Evolutionary conservation across 2,113 vertebrate species (phyloP).

Genomic region (Ibidorhyncha struthersii): DNA sequence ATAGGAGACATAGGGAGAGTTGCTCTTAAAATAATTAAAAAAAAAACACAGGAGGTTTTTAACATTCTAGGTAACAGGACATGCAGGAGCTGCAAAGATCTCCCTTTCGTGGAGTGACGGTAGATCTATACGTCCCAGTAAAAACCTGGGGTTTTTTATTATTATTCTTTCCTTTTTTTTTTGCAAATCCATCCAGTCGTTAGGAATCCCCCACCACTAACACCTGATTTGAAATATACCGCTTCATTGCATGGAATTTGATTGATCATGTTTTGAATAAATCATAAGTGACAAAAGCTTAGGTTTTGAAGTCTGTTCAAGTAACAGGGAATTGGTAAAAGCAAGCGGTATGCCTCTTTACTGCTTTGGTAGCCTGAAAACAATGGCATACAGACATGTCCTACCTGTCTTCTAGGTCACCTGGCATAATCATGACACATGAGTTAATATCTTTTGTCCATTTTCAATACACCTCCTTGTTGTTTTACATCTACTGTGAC

Average conservation of each 20-base stretch:
- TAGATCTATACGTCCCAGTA: neutral
- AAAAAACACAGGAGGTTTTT: neutral
- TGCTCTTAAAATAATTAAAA: neutral
- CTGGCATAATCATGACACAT: neutral
- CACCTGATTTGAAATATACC: neutral
- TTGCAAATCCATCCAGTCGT: neutral
- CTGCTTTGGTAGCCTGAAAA: neutral
- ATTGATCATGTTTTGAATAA: neutral
- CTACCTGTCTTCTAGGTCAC: neutral
- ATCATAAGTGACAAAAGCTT: neutral
- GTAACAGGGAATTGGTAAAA: neutral
- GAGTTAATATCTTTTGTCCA: neutral
- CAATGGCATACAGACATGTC: neutral
- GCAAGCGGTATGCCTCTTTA: neutral
- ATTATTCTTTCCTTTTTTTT: neutral
- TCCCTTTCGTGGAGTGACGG: neutral
- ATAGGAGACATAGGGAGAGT: neutral
- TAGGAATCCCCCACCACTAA: neutral
- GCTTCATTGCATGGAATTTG: neutral
- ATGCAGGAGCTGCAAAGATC: neutral
- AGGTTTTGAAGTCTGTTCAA: neutral
- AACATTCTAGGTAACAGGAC: neutral
- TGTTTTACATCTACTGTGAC: neutral
- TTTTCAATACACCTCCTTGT: neutral
- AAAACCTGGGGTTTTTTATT: neutral